Base-by-base conservation (phyloP, 2,113 vertebrate species). In the Cochlearius cochlearius region DNA sequence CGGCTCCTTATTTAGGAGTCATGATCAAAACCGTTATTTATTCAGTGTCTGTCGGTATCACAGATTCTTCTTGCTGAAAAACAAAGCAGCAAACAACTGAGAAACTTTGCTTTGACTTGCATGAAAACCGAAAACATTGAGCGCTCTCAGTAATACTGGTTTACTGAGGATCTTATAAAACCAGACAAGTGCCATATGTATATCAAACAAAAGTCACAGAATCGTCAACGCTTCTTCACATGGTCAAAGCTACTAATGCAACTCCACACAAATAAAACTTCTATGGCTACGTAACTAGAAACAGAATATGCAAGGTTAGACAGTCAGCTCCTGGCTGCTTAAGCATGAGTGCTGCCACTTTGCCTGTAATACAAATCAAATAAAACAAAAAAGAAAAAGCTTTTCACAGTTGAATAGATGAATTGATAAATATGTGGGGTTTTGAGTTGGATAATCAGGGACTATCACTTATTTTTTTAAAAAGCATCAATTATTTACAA, bases 161-260 rank as follows among this genome's bases (percentile, higher is more conserved):
- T 90, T 85, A 66, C 79, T 15, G 27, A 71, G 53, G 29, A 59
- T 53, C 67, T 56, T 74, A 49, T 71, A 76, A 73, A 91, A 80
- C 38, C 27, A 59, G 49, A n/a, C 39, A 39, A 89, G 0, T 47
- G 59, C 36, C 58, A 43, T 6, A 39, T 0, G 0, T 76, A 27
- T 32, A 82, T 20, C 58, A 91, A 86, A 45, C 34, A n/a, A 12
- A 86, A 92, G 59, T 66, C 56, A 78, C 13, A 21, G 60, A 94
- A 68, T 27, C 7, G 1, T 58, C 75, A 72, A 39, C 0, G 0
- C 66, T 58, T 66, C 58, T 55, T 90, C 30, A 71, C 17, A 16
- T 13, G 45, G 53, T 64, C 71, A 60, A 56, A 90, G 76, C 41
- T 38, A 43, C 32, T 43, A 38, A 36, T 2, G 15, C 49, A 49